Evolutionary conservation across 1,140 invertebrate species (phyloP), one percentile per base, ranked within the genome.

Genomic region (Mizuhopecten yessoensis): DNA sequence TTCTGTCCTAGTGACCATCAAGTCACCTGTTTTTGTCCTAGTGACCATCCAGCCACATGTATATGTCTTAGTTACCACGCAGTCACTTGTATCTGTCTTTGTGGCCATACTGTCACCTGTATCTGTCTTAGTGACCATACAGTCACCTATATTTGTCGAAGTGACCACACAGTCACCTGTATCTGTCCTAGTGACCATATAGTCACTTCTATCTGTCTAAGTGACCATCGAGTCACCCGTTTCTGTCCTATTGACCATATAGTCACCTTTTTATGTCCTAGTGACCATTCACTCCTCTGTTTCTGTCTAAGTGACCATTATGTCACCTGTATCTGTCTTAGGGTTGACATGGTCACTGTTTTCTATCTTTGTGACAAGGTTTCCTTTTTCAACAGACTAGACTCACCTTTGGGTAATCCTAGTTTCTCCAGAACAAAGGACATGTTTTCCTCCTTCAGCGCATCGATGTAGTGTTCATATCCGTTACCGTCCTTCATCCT

Each of bases 101-200:
- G 57, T 75, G 57, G 29, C 57, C 57, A 75, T n/a, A 23, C 42
- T 5, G n/a, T 29, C 57, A 75, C 57, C 1, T 29, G 5, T 0
- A 29, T 17, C 57, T 75, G 57, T 75, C 57, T n/a, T 75, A 75
- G 57, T 75, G 57, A 75, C 57, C 57, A 75, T n/a, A 5, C 57
- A n/a, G 23, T 17, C n/a, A n/a, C 23, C 1, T 13, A 7, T 3
- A 75, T 17, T n/a, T 75, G 57, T 75, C 57, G 23, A 29, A 75
- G 57, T 75, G 57, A 75, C 57, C 57, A 75, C 57, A 9, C 57
- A 9, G n/a, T 29, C 57, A 75, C 57, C 1, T 29, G 5, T 3
- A 75, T 17, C 57, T 75, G 57, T 75, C 57, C 57, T 75, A 75
- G 57, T 75, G 57, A 75, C 57, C 57, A 75, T n/a, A 9, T n/a